Evolutionary conservation across 1,140 invertebrate species (phyloP).

Genomic region (Carcinoscorpius rotundicauda): DNA sequence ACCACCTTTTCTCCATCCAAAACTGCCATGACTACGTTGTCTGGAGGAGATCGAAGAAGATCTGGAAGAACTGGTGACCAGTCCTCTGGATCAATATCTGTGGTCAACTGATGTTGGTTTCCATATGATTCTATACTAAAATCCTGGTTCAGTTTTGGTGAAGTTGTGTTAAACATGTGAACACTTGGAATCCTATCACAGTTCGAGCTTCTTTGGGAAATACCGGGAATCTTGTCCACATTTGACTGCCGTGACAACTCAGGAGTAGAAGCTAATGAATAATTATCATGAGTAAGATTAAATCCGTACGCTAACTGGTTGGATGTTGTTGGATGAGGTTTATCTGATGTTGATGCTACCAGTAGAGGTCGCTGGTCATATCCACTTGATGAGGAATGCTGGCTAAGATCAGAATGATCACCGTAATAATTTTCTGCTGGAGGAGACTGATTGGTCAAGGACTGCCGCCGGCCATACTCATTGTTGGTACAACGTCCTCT

Average conservation of each 20-base stretch:
- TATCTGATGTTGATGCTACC: background rate
- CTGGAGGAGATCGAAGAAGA: slow-evolving; percentile 12
- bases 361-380: slow-evolving; percentile 21
- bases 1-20: slow-evolving; percentile 21
- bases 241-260: background rate
- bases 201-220: background rate
- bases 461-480: background rate
- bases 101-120: slow-evolving; percentile 2
- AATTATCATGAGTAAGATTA: slow-evolving; percentile 5
- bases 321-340: background rate
- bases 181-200: background rate
- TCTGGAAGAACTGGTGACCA: slow-evolving; percentile 11
- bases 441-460: slow-evolving; percentile 13
- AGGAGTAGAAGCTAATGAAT: slow-evolving; percentile 4
- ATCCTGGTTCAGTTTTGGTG: too few relatives aligned
- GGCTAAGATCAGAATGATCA: slow-evolving; percentile 17
- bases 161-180: background rate
- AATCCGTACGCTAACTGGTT: background rate
- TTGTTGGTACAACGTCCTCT: too few relatives aligned
- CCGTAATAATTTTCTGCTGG: slow-evolving; percentile 17
- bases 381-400: slow-evolving; percentile 20
- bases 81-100: slow-evolving; percentile 7
- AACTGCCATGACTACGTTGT: slow-evolving; percentile 20
- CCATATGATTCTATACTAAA: slow-evolving; percentile 5
- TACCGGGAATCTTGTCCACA: background rate